Conservation (phyloP, 2,113 vertebrate genomes). For the Silurus asotus region DNA sequence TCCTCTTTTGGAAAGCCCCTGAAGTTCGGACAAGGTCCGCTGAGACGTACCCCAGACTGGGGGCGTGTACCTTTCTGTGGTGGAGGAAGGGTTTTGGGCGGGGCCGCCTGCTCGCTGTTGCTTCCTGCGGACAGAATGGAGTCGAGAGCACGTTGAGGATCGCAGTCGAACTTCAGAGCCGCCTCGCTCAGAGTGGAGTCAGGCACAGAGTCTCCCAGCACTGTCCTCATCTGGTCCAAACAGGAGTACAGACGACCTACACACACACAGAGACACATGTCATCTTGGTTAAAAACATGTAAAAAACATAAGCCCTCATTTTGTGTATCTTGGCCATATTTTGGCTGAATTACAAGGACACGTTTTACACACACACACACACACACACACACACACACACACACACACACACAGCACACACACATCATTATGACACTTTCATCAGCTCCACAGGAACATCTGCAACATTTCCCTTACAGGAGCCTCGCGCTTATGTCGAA, state of each 20-base stretch:
- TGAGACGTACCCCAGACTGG: constrained; percentile 9
- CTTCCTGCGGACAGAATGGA: constrained; percentile 80
- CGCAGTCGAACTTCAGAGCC: constrained; percentile 82
- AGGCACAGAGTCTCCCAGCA: constrained; percentile 84
- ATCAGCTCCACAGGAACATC: constrained; percentile 15
- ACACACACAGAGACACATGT: not conserved
- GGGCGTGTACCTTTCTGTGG: constrained; percentile 83
- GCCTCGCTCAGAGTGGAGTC: constrained; percentile 84
- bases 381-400: not conserved
- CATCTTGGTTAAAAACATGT: not conserved
- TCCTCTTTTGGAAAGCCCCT: constrained; percentile 41
- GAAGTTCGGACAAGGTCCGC: constrained; percentile 23
- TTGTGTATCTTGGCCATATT: not conserved
- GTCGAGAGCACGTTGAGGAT: constrained; percentile 87
- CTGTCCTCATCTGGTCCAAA: constrained; percentile 91
- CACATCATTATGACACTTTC: not conserved
- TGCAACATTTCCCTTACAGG: not conserved
- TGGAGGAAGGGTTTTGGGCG: constrained; percentile 61
- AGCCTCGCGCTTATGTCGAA: not conserved
- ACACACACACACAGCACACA: not conserved
- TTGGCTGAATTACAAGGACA: not conserved
- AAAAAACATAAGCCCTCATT: not conserved
- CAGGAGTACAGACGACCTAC: constrained; percentile 79
- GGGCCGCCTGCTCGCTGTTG: constrained; percentile 62
- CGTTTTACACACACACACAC: not conserved